phyloP scores from a whole-genome alignment of 2,113 vertebrate genomes.

The Alethe diademata region DNA sequence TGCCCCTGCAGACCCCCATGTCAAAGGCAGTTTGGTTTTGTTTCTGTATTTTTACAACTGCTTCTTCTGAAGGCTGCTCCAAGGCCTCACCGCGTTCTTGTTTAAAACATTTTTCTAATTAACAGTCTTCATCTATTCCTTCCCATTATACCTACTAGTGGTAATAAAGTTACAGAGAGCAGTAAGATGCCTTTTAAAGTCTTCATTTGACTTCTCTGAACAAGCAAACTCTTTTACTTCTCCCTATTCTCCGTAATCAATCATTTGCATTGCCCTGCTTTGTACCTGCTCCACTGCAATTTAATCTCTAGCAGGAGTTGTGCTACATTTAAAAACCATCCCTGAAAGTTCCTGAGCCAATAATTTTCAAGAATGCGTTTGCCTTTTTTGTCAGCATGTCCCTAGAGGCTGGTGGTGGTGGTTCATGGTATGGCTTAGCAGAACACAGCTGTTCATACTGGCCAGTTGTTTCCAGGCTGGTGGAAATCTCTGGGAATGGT shows the following conservation, averaged over 20 bases:
- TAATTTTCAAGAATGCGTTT: background rate
- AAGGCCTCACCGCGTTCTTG: background rate
- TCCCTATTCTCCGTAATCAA: background rate
- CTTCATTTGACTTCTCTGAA: background rate
- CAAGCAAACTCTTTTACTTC: background rate
- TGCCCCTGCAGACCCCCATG: fast-evolving
- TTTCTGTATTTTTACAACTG: background rate
- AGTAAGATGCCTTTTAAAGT: background rate
- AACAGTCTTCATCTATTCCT: background rate
- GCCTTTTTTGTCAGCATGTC: background rate
- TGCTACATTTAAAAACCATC: background rate
- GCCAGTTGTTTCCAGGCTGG: background rate
- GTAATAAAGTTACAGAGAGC: background rate
- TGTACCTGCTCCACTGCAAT: background rate
- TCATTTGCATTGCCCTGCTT: background rate
- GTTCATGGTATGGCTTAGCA: background rate
- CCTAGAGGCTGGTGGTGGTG: background rate
- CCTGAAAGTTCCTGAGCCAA: background rate
- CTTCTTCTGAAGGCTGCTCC: background rate
- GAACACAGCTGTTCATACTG: background rate
- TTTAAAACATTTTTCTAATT: background rate
- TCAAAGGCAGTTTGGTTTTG: background rate
- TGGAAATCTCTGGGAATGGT: background rate
- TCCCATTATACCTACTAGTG: background rate
- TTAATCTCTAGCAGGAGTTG: background rate